Conservation (phyloP, 2,113 vertebrate genomes). For the Myocastor coypus region DNA sequence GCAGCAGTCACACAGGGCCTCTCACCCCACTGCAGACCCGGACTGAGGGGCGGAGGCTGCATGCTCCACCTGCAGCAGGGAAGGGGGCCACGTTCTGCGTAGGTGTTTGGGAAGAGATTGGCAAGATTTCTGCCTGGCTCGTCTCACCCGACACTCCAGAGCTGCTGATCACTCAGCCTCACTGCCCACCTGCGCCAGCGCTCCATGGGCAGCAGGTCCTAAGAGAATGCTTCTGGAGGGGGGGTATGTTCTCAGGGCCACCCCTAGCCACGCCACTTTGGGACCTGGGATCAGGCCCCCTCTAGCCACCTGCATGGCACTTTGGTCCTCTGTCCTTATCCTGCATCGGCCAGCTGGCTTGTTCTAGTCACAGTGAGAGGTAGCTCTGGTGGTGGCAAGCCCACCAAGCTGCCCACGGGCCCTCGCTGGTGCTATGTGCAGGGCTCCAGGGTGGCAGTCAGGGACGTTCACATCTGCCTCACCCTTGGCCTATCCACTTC, state of each 20-base stretch:
- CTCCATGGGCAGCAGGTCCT: neutral
- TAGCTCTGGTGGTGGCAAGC: neutral
- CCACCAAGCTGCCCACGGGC: neutral
- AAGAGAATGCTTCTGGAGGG: neutral
- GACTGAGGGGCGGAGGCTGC: neutral
- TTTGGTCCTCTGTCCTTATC: neutral
- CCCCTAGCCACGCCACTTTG: neutral
- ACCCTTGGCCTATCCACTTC: too few relatives aligned
- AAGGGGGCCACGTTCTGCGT: neutral
- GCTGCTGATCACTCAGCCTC: neutral
- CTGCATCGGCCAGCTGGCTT: accelerated
- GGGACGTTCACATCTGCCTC: neutral
- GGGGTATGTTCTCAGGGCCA: too few relatives aligned
- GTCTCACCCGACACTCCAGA: neutral
- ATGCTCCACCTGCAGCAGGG: neutral
- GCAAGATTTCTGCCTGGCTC: neutral
- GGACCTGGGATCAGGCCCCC: neutral
- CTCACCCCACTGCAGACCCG: accelerated
- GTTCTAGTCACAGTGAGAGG: neutral
- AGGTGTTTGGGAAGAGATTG: neutral
- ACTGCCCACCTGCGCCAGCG: accelerated
- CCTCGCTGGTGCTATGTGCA: neutral
- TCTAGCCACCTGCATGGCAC: neutral
- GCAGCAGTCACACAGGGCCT: neutral
- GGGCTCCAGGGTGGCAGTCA: neutral